Conservation (phyloP, 2,797 vertebrate genomes). For the Sus cebifrons region DNA sequence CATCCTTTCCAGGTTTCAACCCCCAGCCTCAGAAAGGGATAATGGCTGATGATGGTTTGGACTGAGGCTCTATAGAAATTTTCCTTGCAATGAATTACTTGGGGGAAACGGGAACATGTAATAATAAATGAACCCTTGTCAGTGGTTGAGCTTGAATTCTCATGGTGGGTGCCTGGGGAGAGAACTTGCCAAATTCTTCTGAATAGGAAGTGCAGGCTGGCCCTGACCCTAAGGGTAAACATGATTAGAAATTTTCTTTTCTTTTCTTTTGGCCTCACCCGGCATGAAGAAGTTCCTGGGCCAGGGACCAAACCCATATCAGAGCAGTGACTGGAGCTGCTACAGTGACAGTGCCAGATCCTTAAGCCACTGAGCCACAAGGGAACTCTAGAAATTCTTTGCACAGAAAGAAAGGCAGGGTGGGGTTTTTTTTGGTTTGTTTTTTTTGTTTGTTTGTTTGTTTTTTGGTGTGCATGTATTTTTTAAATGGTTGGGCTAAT, state of each 20-base stretch:
- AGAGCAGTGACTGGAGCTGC: too few relatives aligned
- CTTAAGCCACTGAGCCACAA: too few relatives aligned
- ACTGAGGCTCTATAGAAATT: fast-evolving
- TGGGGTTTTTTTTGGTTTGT: not conserved
- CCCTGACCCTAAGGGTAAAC: not conserved
- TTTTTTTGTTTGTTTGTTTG: too few relatives aligned
- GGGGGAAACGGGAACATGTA: fast-evolving
- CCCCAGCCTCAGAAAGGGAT: not conserved
- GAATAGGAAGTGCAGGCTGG: not conserved
- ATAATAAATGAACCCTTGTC: fast-evolving
- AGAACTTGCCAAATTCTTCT: fast-evolving
- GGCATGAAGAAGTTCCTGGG: too few relatives aligned
- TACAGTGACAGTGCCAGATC: too few relatives aligned
- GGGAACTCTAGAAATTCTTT: too few relatives aligned
- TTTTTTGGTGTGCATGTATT: too few relatives aligned
- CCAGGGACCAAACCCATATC: too few relatives aligned
- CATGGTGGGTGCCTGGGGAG: fast-evolving
- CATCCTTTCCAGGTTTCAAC: not conserved
- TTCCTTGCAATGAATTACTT: too few relatives aligned
- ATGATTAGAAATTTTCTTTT: too few relatives aligned
- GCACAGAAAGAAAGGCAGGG: not conserved
- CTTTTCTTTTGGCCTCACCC: too few relatives aligned
- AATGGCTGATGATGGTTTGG: not conserved
- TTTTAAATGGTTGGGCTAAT: not conserved
- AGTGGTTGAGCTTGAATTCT: fast-evolving